Evolutionary conservation across 2,113 vertebrate species (phyloP).

Genomic region (Periophthalmus modestus): DNA sequence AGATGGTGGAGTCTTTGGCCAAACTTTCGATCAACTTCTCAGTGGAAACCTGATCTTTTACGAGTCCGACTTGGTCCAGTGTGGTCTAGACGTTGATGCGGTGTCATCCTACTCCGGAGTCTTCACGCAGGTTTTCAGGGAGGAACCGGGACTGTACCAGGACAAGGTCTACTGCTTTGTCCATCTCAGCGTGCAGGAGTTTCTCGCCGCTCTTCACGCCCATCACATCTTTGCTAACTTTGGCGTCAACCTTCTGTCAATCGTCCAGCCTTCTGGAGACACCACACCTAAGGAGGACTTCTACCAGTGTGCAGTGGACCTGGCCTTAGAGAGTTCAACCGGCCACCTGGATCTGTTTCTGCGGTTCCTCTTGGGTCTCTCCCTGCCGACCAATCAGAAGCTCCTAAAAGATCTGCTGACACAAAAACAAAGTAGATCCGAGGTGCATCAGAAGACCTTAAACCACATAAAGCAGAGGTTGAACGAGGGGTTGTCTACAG

Average conservation of each 20-base stretch:
- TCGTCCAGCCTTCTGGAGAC: neutral
- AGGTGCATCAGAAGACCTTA: neutral
- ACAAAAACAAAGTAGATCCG: neutral
- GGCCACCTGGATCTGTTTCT: constrained; percentile 5
- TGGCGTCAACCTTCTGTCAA: neutral
- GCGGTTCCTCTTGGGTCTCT: neutral
- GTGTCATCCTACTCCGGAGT: constrained; percentile 1
- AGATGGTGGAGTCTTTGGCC: constrained; percentile 5
- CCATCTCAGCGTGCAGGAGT: constrained; percentile 6
- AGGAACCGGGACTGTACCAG: constrained; percentile 1
- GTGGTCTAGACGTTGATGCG: neutral
- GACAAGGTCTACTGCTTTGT: constrained; percentile 10
- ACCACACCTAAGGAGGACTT: neutral
- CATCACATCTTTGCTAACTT: neutral
- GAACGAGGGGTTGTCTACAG: neutral
- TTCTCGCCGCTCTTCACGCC: constrained; percentile 3
- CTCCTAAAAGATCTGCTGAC: neutral
- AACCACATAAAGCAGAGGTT: neutral
- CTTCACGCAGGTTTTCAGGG: neutral
- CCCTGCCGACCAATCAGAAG: neutral
- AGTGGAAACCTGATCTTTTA: constrained; percentile 12
- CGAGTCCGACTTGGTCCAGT: neutral
- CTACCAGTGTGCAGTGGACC: neutral
- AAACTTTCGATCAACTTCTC: constrained; percentile 1
- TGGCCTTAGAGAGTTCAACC: neutral